Base-by-base conservation (phyloP, 2,113 vertebrate species). In the Meleagris gallopavo region DNA sequence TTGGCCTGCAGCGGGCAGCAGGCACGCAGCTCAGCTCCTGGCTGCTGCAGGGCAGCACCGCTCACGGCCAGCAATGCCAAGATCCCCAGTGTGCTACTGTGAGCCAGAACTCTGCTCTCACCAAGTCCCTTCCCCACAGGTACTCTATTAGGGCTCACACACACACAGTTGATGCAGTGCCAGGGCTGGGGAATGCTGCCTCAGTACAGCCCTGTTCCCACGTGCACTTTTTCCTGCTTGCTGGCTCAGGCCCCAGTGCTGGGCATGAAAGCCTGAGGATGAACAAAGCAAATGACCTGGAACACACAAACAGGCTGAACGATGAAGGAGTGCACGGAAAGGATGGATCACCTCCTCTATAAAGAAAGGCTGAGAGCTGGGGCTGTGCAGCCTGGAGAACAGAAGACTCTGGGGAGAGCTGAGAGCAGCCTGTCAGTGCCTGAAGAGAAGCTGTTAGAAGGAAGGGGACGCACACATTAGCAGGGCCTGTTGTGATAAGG, bases 161-260 rank as follows among this genome's bases (percentile, higher is more conserved):
- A 3, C 15, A 22, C 34, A 1, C 60, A 32, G 14, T 16, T 57
- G 8, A 25, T 2, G 27, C 29, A 25, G 36, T 62, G 36, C 64
- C 48, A 45, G 52, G 43, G 60, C 11, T 52, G 80, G 86, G 24
- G 87, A 62, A 30, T 3, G 15, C 48, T 24, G 62, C 27, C 3
- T 0, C 52, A 10, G 10, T 3, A 14, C 0, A 0, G 29, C 76
- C 43, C 66, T 1, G 7, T 67, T 57, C 27, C 14, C 9, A 11
- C 30, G 38, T 2, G 6, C 36, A 1, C 25, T 22, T 38, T 57
- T 36, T 4, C 9, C 32, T 11, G 5, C 2, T 1, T 3, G 14
- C 4, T 9, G 13, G 30, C 8, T 27, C 76, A 38, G 62, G 60
- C 41, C 25, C 34, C 55, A 22, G 34, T 5, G 17, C 0, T 38